Percentiles rank a stretch among this genome's conserved stretches.
These are phyloP conservation scores for Dendronephthya gigantea DNA, from an alignment of 64 coral and sea anemone genomes.

Conservation along the genomic window DNA sequence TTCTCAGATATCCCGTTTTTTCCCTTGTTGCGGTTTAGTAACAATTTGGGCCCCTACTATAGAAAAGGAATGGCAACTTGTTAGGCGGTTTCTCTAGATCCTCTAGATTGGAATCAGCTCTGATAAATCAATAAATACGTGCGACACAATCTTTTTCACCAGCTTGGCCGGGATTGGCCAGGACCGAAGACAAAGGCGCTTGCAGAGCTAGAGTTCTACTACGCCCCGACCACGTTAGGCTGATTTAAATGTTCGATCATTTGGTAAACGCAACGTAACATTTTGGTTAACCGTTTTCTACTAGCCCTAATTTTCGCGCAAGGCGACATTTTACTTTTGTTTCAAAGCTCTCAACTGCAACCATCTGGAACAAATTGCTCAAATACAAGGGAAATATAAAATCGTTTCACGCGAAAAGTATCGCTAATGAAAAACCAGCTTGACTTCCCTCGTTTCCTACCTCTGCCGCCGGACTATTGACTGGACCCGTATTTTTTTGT, in stretches of 20 bases:
- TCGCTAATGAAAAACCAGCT: too few relatives aligned
- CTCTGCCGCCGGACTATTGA: too few relatives aligned
- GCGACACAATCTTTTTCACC: neutral
- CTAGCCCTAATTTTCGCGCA: too few relatives aligned
- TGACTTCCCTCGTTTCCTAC: too few relatives aligned
- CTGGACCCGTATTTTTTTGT: too few relatives aligned
- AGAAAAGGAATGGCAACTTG: neutral
- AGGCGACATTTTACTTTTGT: too few relatives aligned
- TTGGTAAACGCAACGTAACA: too few relatives aligned
- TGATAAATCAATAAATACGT: neutral
- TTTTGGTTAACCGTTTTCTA: too few relatives aligned
- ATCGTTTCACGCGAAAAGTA: too few relatives aligned
- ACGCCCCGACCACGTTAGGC: neutral
- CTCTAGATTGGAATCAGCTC: constrained; percentile 8
- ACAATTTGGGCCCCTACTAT: neutral
- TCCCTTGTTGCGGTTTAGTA: neutral
- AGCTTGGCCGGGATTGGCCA: neutral
- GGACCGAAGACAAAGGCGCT: constrained; percentile 20
- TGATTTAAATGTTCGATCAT: neutral
- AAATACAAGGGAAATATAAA: too few relatives aligned
- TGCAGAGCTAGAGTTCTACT: neutral
- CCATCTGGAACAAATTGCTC: too few relatives aligned
- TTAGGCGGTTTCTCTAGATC: neutral
- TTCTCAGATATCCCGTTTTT: neutral
- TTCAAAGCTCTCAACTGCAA: too few relatives aligned